Evolutionary conservation across 2,797 vertebrate species (phyloP).

Genomic region (Crocidura indochinensis): DNA sequence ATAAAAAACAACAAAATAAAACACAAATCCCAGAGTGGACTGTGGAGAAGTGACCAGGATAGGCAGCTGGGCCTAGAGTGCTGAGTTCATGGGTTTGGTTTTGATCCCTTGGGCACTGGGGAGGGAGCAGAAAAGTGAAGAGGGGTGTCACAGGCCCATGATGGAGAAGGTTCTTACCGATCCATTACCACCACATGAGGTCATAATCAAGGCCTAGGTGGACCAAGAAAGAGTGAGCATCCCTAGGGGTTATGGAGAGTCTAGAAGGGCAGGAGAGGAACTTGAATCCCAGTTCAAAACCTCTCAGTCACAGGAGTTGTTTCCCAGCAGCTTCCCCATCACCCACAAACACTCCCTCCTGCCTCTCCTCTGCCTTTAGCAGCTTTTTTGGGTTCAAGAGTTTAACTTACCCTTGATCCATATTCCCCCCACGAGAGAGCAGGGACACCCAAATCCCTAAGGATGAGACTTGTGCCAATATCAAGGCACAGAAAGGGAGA

Average conservation of each 20-base stretch:
- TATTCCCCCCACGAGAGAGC: background rate
- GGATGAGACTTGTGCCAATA: too few species aligned
- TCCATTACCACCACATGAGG: too few species aligned
- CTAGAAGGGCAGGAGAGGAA: background rate
- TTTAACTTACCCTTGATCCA: background rate
- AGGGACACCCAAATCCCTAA: background rate
- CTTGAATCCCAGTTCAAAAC: too few species aligned
- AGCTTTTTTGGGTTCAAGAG: background rate
- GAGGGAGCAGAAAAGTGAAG: background rate
- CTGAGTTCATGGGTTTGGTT: background rate
- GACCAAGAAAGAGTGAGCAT: too few species aligned
- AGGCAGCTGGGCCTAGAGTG: constrained; percentile 35
- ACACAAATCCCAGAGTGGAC: background rate
- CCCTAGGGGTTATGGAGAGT: too few species aligned
- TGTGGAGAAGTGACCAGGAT: background rate
- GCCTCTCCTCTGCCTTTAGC: constrained; percentile 4
- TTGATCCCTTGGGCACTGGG: too few species aligned
- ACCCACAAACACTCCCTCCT: background rate
- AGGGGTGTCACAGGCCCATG: too few species aligned
- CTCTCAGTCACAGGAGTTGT: background rate
- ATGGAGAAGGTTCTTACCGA: too few species aligned
- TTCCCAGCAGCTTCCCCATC: too few species aligned
- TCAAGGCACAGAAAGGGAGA: too few species aligned
- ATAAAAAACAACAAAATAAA: too few species aligned
- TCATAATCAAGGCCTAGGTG: too few species aligned